Conservation (phyloP, 2,888 invertebrate genomes). For the Acanthosepion esculentum region DNA sequence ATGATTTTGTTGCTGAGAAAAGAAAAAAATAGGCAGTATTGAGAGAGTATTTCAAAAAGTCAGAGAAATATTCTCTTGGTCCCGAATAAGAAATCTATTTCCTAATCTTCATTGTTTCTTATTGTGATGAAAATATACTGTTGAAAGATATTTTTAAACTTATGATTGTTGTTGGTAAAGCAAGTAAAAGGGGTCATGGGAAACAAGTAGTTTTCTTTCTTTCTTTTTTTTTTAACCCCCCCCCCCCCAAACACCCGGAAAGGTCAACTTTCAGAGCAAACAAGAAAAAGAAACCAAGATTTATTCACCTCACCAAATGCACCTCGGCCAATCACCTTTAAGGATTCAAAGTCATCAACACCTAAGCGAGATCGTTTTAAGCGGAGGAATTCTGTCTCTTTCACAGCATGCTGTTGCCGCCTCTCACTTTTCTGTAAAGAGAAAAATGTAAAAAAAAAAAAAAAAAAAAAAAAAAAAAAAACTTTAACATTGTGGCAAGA, state of each 20-base stretch:
- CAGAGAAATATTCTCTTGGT: too few species aligned
- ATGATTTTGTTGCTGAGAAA: too few species aligned
- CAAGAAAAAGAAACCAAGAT: not conserved
- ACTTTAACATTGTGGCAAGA: not conserved
- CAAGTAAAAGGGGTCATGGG: not conserved
- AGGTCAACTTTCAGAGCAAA: not conserved
- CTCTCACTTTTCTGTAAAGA: slow-evolving; percentile 86
- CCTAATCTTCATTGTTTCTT: too few species aligned
- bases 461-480: not conserved
- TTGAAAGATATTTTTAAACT: too few species aligned
- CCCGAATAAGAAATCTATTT: too few species aligned
- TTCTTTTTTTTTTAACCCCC: too few species aligned
- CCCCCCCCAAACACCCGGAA: too few species aligned
- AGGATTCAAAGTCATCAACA: slow-evolving; percentile 97
- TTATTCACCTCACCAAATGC: slow-evolving; percentile 78
- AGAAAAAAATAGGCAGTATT: too few species aligned
- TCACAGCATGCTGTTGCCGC: slow-evolving; percentile 95
- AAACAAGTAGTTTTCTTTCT: not conserved
- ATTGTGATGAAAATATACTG: too few species aligned
- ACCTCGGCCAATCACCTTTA: slow-evolving; percentile 85
- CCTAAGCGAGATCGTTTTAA: slow-evolving; percentile 95
- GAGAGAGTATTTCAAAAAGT: too few species aligned
- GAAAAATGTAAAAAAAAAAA: not conserved
- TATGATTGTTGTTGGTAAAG: too few species aligned
- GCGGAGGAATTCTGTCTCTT: slow-evolving; percentile 98